Evolutionary conservation across 1,140 invertebrate genomes (phyloP).

Genomic region (Caenorhabditis elegans): DNA sequence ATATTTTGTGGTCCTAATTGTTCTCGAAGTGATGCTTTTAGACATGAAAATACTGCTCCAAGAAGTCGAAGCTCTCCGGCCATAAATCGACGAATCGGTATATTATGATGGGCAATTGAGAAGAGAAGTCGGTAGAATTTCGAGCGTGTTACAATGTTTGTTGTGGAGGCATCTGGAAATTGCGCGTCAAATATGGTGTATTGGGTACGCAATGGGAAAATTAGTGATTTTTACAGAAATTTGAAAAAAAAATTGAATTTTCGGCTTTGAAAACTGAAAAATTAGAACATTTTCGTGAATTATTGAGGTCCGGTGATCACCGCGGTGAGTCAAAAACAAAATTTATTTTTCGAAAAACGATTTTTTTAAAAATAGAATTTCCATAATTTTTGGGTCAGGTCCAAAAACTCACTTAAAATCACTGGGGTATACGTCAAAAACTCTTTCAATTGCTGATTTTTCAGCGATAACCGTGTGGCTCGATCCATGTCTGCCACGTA

Average conservation of each 20-base stretch:
- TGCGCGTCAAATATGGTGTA: too few species aligned
- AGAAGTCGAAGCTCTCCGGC: slow-evolving; percentile 35
- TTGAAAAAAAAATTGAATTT: too few species aligned
- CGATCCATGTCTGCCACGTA: neutral
- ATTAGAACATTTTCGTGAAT: too few species aligned
- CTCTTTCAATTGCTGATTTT: neutral
- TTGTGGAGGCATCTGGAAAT: slow-evolving; percentile 11
- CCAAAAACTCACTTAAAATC: neutral
- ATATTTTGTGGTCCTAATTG: slow-evolving; percentile 49
- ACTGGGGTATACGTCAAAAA: neutral
- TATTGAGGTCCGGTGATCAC: too few species aligned
- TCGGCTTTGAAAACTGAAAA: too few species aligned
- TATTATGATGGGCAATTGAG: slow-evolving; percentile 29
- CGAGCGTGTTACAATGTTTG: neutral
- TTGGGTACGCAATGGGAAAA: too few species aligned
- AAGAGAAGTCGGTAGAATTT: slow-evolving; percentile 1
- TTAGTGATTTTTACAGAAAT: too few species aligned
- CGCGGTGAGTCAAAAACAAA: too few species aligned
- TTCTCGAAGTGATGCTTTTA: slow-evolving; percentile 43
- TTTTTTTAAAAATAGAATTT: too few species aligned
- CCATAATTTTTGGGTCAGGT: too few species aligned
- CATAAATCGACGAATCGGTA: slow-evolving; percentile 32
- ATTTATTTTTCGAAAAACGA: too few species aligned
- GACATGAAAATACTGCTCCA: slow-evolving; percentile 36
- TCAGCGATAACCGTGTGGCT: neutral